A percentile compares a stretch with the other conserved stretches of the same genome.
phyloP scores from a whole-genome alignment of 2,888 invertebrate genomes.

The Cheilosia pagana region DNA sequence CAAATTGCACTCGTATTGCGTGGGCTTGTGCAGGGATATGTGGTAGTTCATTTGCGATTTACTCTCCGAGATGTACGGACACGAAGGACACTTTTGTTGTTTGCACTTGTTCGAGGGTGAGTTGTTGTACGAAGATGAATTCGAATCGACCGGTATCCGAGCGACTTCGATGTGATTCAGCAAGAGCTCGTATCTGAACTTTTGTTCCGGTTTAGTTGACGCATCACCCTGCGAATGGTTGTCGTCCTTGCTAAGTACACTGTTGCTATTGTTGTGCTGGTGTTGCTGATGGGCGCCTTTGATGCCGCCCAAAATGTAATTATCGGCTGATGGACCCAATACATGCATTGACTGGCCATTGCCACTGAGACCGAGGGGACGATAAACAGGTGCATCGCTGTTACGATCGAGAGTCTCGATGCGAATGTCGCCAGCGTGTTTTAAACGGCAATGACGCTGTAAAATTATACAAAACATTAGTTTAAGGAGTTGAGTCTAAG shows the following conservation, averaged over 20 bases:
- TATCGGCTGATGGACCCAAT: conserved; percentile 63
- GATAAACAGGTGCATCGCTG: conserved; percentile 80
- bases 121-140: conserved; percentile 40
- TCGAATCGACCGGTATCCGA: conserved; percentile 77
- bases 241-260: conserved; percentile 77
- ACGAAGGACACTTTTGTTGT: conserved; percentile 90
- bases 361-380: conserved; percentile 79
- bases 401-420: conserved; percentile 85
- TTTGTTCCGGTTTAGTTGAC: conserved; percentile 27
- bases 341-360: conserved; percentile 59
- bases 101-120: conserved; percentile 83
- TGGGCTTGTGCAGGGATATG: conserved; percentile 90
- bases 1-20: conserved; percentile 88
- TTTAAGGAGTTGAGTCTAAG: conserved; percentile 25
- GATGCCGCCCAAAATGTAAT: conserved; percentile 72
- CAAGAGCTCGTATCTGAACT: conserved; percentile 28
- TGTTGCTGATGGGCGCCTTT: conserved; percentile 72
- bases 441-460: conserved; percentile 91
- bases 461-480: conserved; percentile 48
- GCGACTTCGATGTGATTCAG: conserved; percentile 82
- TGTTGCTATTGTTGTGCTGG: conserved; percentile 67
- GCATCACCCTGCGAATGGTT: conserved; percentile 33
- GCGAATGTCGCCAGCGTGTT: conserved; percentile 90
- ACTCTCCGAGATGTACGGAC: conserved; percentile 93
- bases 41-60: conserved; percentile 94